phyloP scores from a whole-genome alignment of 2,113 vertebrate genomes.

The Dicerorhinus sumatrensis region DNA sequence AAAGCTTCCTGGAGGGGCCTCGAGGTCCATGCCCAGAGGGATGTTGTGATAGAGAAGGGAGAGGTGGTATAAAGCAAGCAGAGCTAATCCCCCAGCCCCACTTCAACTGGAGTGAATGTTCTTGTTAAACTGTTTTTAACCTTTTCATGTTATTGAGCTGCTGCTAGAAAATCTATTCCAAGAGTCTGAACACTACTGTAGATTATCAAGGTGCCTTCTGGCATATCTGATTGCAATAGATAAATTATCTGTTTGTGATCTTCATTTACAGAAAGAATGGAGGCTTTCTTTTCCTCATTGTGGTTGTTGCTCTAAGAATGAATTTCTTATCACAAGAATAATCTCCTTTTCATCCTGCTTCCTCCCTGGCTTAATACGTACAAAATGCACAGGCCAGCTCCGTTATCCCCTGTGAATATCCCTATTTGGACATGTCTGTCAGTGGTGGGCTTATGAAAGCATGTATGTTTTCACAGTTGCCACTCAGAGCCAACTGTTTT shows the following conservation, averaged over 20 bases:
- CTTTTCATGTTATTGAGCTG: slow-evolving; percentile 35
- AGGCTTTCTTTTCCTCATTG: slow-evolving; percentile 83
- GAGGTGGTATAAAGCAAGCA: background rate
- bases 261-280: slow-evolving; percentile 47
- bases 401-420: slow-evolving; percentile 85
- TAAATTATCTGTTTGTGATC: slow-evolving; percentile 39
- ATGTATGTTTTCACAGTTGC: slow-evolving; percentile 84
- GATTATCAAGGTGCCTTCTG: background rate
- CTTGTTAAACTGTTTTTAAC: background rate
- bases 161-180: slow-evolving; percentile 27
- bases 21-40: background rate
- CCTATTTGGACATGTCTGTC: slow-evolving; percentile 86
- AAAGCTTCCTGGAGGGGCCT: background rate
- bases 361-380: background rate
- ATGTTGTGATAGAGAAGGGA: background rate
- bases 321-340: slow-evolving; percentile 72
- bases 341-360: slow-evolving; percentile 67
- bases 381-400: slow-evolving; percentile 18
- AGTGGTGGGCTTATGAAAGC: slow-evolving; percentile 80
- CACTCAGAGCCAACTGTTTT: slow-evolving; percentile 53
- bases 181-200: background rate
- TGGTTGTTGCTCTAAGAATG: slow-evolving; percentile 88
- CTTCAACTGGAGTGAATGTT: background rate
- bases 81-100: too few species aligned
- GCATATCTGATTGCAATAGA: background rate